phyloP scores from a whole-genome alignment of 2,797 vertebrate species.

The Scyliorhinus canicula region DNA sequence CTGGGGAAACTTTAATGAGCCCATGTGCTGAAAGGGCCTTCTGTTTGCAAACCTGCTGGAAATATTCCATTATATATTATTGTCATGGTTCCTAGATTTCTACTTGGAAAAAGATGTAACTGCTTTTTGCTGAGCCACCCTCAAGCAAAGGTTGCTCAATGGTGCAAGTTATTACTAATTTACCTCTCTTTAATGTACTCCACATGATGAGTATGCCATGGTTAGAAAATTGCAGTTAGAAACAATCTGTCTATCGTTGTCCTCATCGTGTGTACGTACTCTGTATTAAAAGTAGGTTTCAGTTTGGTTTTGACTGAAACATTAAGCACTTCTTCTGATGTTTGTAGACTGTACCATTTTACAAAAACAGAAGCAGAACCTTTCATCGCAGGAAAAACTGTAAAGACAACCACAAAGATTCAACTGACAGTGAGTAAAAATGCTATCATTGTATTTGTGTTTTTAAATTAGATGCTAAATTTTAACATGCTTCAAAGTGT shows the following conservation, averaged over 20 bases:
- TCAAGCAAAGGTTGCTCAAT: not conserved
- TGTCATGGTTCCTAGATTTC: not conserved
- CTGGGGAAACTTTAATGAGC: not conserved
- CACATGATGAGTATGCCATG: not conserved
- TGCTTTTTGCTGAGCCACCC: not conserved
- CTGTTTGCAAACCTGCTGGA: not conserved
- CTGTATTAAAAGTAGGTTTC: not conserved
- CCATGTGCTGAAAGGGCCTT: not conserved
- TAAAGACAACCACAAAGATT: conserved; percentile 25
- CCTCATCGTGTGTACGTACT: not conserved
- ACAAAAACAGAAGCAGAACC: conserved; percentile 33
- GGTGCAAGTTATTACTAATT: not conserved
- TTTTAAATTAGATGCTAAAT: not conserved
- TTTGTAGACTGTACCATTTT: conserved; percentile 21
- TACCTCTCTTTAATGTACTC: not conserved
- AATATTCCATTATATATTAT: not conserved
- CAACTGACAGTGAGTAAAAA: not conserved
- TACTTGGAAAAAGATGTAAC: not conserved
- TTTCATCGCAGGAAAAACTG: conserved; percentile 15
- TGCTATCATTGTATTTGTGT: not conserved
- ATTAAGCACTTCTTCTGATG: not conserved
- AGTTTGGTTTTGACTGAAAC: not conserved
- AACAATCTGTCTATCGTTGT: not conserved
- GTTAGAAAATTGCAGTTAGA: not conserved
- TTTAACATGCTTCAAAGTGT: not conserved